Percentiles rank a stretch among this genome's conserved stretches.
phyloP scores from a whole-genome alignment of 1,140 invertebrate genomes.

The Philaenus spumarius region DNA sequence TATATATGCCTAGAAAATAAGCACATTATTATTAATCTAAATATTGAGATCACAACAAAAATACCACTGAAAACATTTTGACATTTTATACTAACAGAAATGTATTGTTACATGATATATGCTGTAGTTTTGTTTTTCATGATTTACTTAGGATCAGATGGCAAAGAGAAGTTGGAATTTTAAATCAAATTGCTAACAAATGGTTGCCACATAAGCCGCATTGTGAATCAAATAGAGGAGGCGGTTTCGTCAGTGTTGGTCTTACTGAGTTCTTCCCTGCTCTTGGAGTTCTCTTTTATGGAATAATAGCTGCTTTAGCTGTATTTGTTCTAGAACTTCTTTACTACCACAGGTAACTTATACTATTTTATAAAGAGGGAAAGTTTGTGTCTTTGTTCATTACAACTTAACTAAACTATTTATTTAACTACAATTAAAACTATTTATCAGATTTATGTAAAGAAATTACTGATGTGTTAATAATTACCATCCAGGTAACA shows the following conservation, averaged over 20 bases:
- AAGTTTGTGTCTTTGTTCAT: too few relatives aligned
- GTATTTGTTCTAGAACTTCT: conserved; percentile 14
- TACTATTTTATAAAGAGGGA: too few relatives aligned
- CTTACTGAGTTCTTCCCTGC: conserved; percentile 44
- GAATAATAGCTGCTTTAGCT: conserved; percentile 2
- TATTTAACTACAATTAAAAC: too few relatives aligned
- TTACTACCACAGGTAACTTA: conserved; percentile 12
- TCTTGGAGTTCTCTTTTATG: conserved; percentile 35
- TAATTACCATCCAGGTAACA: too few relatives aligned
- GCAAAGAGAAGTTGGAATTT: conserved; percentile 40
- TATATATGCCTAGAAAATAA: not conserved
- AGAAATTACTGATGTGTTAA: too few relatives aligned
- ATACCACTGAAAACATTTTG: not conserved
- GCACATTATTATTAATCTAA: not conserved
- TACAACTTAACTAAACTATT: too few relatives aligned
- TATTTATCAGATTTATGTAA: too few relatives aligned
- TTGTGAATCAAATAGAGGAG: conserved; percentile 37
- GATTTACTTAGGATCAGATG: conserved; percentile 34
- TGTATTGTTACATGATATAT: not conserved
- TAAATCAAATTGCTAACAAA: conserved; percentile 36
- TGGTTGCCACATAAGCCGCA: conserved; percentile 40
- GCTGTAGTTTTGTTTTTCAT: not conserved
- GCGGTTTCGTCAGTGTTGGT: conserved; percentile 44
- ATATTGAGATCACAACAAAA: not conserved
- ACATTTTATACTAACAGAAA: not conserved